Conservation (phyloP, 1,140 invertebrate species). For the Copidosoma floridanum region DNA sequence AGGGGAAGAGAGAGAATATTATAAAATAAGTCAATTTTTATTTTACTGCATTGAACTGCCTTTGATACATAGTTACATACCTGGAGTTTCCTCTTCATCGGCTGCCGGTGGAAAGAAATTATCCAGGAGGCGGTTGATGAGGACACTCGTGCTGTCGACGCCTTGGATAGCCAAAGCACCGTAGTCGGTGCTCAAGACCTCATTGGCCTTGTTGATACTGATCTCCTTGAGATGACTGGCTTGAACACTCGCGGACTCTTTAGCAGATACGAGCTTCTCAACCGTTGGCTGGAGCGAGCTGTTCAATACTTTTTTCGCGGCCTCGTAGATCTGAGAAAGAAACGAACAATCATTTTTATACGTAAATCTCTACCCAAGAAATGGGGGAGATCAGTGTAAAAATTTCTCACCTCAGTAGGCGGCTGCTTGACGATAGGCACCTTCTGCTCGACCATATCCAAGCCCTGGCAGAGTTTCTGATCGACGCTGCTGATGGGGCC, state of each 20-base stretch:
- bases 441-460: slow-evolving; percentile 57
- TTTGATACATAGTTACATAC: too few relatives aligned
- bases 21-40: neutral
- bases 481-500: slow-evolving; percentile 54
- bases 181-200: slow-evolving; percentile 68
- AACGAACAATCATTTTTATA: too few relatives aligned
- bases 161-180: slow-evolving; percentile 65
- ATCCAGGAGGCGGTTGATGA: slow-evolving; percentile 67
- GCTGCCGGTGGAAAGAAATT: slow-evolving; percentile 66
- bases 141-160: slow-evolving; percentile 63
- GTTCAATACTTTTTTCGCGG: slow-evolving; percentile 66
- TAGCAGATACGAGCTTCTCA: slow-evolving; percentile 60
- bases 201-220: slow-evolving; percentile 70
- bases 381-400: too few relatives aligned
- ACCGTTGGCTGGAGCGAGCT: slow-evolving; percentile 64
- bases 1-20: neutral
- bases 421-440: slow-evolving; percentile 56
- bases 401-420: slow-evolving; percentile 56
- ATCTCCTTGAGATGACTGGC: slow-evolving; percentile 67
- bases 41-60: neutral
- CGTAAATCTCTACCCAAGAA: neutral
- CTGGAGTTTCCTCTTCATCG: slow-evolving; percentile 54
- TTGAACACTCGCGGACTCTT: slow-evolving; percentile 63
- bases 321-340: slow-evolving; percentile 63
- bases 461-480: slow-evolving; percentile 55